These are phyloP conservation scores for Leistus spinibarbis DNA, from an alignment of 2,888 invertebrate species.

Conservation along the genomic window DNA sequence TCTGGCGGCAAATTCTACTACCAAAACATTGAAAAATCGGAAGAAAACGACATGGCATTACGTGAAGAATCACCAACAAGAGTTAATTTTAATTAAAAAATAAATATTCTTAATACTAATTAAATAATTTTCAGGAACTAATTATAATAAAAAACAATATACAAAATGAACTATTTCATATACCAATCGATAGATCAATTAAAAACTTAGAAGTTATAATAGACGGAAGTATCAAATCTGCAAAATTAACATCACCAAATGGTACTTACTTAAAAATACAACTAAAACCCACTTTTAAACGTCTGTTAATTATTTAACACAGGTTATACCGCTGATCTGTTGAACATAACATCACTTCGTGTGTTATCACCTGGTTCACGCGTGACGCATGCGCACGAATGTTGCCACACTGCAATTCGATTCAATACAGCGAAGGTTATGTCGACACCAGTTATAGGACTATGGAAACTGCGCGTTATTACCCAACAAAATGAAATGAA, in stretches of 20 bases:
- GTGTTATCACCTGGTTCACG: conserved; percentile 58
- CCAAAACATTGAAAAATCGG: neutral
- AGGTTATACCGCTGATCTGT: conserved; percentile 62
- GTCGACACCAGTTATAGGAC: conserved; percentile 46
- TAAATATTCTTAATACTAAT: neutral
- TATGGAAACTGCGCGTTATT: conserved; percentile 49
- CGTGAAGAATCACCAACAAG: neutral
- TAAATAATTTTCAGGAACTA: conserved; percentile 43
- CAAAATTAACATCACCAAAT: conserved; percentile 45
- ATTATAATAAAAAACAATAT: conserved; percentile 39
- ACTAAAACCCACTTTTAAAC: neutral
- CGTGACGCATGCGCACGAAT: conserved; percentile 52
- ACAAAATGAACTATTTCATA: conserved; percentile 50
- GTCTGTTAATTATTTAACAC: conserved; percentile 36
- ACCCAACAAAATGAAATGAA: conserved; percentile 24
- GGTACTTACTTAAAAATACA: conserved; percentile 44
- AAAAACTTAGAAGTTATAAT: conserved; percentile 55
- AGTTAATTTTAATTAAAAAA: neutral
- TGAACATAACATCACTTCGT: conserved; percentile 58
- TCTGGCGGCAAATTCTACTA: neutral
- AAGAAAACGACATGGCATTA: neutral
- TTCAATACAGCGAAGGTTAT: conserved; percentile 45
- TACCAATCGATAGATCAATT: conserved; percentile 54
- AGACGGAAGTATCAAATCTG: conserved; percentile 52
- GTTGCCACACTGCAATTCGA: conserved; percentile 42